Evolutionary conservation across 2,888 invertebrate genomes (phyloP), one percentile per base, ranked within the genome.

Genomic region (Epinotia nisella): DNA sequence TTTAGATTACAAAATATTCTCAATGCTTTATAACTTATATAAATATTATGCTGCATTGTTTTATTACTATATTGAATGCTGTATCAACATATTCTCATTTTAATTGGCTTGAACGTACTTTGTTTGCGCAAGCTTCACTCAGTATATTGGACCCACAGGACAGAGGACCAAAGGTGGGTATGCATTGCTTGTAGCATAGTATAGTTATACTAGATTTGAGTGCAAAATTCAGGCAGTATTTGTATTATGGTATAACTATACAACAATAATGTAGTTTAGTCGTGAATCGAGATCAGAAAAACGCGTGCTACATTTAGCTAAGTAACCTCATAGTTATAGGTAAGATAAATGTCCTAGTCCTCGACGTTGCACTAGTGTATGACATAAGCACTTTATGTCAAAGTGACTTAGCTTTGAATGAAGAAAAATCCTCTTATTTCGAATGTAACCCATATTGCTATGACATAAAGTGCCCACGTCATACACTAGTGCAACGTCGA

Each of bases 71-170:
- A 62, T 56, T 60, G 17, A 56, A 61, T 70, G 49, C 76, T 70
- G 70, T 75, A 74, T 71, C 75, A 80, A 82, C 86, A 60, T 83
- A 80, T 87, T 86, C 89, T 90, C 90, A 87, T 91, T 90, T 91
- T 92, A 93, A 93, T 91, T 90, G 92, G 93, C 93, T 92, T 92
- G 87, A 91, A 88, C 88, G 84, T 79, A 86, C 89, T 93, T 92
- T 91, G 89, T 93, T 93, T 93, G 93, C 92, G 93, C 93, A 93
- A 93, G 93, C 93, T 93, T 93, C 93, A 86, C 84, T 90, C 90
- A 88, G 83, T 89, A 76, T 87, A 83, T 91, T 87, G 93, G 93
- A 88, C 86, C 89, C 89, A 89, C 93, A 93, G 93, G 92, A 91
- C 74, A 85, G 84, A 83, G 81, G 86, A 87, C 76, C 80, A 75